These are phyloP conservation scores for Phalacrocorax brasilianus DNA, from an alignment of 2,113 vertebrate species.

Conservation along the genomic window DNA sequence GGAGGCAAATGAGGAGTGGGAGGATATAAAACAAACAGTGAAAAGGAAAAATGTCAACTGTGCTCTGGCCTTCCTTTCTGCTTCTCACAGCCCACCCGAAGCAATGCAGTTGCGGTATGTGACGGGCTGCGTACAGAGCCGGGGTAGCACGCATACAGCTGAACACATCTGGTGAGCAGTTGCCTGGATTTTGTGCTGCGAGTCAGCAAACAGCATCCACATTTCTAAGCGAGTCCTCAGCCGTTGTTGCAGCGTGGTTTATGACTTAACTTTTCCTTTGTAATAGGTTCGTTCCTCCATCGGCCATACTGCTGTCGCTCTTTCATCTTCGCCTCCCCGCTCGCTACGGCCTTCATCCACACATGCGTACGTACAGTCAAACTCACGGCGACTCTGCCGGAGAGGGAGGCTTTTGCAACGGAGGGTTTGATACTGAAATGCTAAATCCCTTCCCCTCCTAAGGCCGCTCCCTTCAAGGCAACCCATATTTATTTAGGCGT, in stretches of 20 bases:
- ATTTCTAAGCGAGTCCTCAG: neutral
- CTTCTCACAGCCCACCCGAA: conserved; percentile 18
- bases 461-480: neutral
- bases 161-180: conserved; percentile 45
- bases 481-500: neutral
- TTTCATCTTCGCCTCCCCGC: neutral
- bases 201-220: neutral
- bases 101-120: neutral
- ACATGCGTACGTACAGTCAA: neutral
- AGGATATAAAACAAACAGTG: conserved; percentile 52
- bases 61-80: conserved; percentile 1
- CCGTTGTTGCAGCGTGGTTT: neutral
- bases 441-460: neutral
- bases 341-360: neutral
- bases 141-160: neutral
- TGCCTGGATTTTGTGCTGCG: neutral
- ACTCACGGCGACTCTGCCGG: accelerated
- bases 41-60: conserved; percentile 23
- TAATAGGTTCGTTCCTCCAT: neutral
- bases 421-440: neutral
- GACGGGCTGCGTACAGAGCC: neutral
- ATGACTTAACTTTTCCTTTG: neutral
- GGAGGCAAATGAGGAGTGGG: conserved; percentile 39
- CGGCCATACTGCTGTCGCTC: neutral
- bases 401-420: accelerated